phyloP scores from a whole-genome alignment of 2,888 invertebrate genomes.

The Keiferia lycopersicella region DNA sequence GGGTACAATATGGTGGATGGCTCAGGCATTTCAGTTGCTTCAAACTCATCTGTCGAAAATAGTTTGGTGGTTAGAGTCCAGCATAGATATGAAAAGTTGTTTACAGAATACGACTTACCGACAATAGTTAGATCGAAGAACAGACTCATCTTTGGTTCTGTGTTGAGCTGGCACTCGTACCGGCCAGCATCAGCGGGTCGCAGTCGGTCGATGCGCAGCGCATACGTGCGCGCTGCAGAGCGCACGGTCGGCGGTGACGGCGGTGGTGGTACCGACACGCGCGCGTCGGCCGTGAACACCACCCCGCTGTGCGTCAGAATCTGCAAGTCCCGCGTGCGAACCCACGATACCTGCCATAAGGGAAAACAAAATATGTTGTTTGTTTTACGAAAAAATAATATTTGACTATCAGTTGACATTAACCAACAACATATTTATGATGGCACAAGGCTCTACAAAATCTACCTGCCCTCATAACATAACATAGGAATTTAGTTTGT shows the following conservation, averaged over 20 bases:
- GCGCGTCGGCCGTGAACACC: conserved; percentile 85
- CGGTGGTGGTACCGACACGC: conserved; percentile 77
- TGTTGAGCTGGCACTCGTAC: conserved; percentile 31
- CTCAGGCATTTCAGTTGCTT: neutral
- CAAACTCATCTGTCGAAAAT: conserved; percentile 10
- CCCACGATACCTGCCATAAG: conserved; percentile 86
- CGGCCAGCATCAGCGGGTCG: conserved; percentile 81
- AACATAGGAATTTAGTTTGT: too few species aligned
- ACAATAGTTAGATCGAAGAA: conserved; percentile 24
- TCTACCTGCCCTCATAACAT: too few species aligned
- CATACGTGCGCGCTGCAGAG: conserved; percentile 57
- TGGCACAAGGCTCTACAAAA: too few species aligned
- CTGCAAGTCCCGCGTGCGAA: conserved; percentile 85
- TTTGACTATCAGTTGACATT: too few species aligned
- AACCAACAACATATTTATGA: too few species aligned
- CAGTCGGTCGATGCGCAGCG: conserved; percentile 82
- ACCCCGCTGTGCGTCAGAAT: conserved; percentile 84
- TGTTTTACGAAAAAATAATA: too few species aligned
- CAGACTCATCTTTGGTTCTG: conserved; percentile 27
- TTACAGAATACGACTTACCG: conserved; percentile 13
- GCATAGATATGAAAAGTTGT: neutral
- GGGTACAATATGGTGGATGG: neutral
- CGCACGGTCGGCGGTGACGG: conserved; percentile 59
- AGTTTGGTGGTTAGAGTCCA: too few species aligned
- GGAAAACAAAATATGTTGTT: neutral